Conservation (phyloP, 2,888 invertebrate species). For the Pseudoips prasinana region DNA sequence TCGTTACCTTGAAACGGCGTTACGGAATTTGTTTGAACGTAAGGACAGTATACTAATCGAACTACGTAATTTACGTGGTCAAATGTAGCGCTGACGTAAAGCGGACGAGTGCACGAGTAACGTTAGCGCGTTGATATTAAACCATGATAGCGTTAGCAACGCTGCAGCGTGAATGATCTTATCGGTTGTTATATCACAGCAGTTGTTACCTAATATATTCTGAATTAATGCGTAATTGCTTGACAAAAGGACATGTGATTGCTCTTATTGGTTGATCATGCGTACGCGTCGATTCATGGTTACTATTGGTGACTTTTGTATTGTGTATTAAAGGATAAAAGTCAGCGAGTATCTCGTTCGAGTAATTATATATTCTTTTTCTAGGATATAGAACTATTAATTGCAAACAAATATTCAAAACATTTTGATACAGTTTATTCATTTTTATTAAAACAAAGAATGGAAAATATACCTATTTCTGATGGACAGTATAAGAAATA, state of each 20-base stretch:
- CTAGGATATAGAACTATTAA: no score
- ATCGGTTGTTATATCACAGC: conserved; percentile 41
- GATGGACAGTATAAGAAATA: no score
- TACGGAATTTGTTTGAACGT: conserved; percentile 2
- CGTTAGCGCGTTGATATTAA: conserved; percentile 26
- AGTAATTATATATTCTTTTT: no score
- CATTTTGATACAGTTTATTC: no score
- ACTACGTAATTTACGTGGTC: conserved; percentile 26
- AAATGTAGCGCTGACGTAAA: conserved; percentile 37
- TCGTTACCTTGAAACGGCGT: conserved; percentile 2
- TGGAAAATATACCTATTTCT: no score
- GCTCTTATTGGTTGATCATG: conserved; percentile 13
- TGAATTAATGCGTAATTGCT: conserved; percentile 60
- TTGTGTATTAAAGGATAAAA: no score
- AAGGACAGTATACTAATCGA: conserved; percentile 9
- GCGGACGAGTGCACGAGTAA: conserved; percentile 8
- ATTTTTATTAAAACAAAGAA: no score
- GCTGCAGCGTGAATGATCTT: conserved; percentile 31
- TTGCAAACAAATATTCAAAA: no score
- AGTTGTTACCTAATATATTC: conserved; percentile 49
- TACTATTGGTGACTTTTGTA: neutral
- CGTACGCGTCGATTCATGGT: conserved; percentile 16
- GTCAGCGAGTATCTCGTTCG: no score
- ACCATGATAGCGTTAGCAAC: conserved; percentile 35
- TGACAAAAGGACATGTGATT: conserved; percentile 44